Evolutionary conservation across 2,888 invertebrate species (phyloP).

Genomic region (Callimorpha dominula): DNA sequence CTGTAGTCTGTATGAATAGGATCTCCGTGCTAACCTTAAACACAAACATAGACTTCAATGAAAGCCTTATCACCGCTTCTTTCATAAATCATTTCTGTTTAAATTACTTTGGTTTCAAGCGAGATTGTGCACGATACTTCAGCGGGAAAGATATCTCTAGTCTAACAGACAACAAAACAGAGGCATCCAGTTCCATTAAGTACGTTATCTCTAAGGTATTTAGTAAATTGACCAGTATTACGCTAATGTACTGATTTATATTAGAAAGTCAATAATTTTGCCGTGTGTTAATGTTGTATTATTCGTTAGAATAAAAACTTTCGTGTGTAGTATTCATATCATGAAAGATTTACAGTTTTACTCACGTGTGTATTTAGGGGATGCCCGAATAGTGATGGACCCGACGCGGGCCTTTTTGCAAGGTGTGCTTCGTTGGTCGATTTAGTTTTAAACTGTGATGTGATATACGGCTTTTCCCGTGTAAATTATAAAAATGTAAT

Average conservation of each 20-base stretch:
- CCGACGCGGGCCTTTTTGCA: too few species aligned
- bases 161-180: constrained; percentile 34
- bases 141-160: constrained; percentile 32
- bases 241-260: constrained; percentile 42
- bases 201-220: constrained; percentile 35
- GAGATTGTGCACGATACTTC: constrained; percentile 46
- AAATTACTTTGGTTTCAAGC: constrained; percentile 41
- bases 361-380: too few species aligned
- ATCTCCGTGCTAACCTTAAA: constrained; percentile 24
- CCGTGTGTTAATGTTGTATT: neutral
- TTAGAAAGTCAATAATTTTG: constrained; percentile 39
- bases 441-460: too few species aligned
- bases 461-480: too few species aligned
- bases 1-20: constrained; percentile 33
- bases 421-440: too few species aligned
- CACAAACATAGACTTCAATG: constrained; percentile 40
- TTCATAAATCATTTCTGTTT: constrained; percentile 51
- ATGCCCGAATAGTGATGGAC: too few species aligned
- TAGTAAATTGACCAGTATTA: constrained; percentile 18
- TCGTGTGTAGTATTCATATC: too few species aligned
- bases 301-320: too few species aligned
- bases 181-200: constrained; percentile 30
- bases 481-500: too few species aligned
- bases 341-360: too few species aligned
- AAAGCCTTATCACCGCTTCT: constrained; percentile 44